Evolutionary conservation across 2,888 invertebrate genomes (phyloP).

Genomic region (Mycalesis mineus): DNA sequence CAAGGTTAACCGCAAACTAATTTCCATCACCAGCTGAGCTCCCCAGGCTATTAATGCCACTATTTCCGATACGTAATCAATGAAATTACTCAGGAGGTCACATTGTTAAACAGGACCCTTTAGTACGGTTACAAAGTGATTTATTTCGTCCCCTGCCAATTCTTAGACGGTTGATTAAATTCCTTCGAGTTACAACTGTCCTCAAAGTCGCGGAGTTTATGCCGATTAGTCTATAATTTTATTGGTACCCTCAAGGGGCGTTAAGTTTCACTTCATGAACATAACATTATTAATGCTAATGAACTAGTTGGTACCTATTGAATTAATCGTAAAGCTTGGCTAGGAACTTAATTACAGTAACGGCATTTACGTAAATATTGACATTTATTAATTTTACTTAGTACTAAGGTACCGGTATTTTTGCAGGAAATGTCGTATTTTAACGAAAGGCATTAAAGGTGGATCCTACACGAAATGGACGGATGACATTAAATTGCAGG

Average conservation of each 20-base stretch:
- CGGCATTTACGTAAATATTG: too few species aligned
- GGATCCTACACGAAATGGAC: too few species aligned
- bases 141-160: conserved; percentile 56
- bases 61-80: conserved; percentile 21
- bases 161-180: conserved; percentile 69
- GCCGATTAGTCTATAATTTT: conserved; percentile 64
- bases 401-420: too few species aligned
- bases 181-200: conserved; percentile 50
- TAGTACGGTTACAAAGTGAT: conserved; percentile 40
- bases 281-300: neutral
- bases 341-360: too few species aligned
- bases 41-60: neutral
- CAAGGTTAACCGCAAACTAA: too few species aligned
- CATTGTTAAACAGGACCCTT: conserved; percentile 24
- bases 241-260: conserved; percentile 32
- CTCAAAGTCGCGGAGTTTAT: conserved; percentile 60
- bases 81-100: conserved; percentile 31
- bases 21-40: too few species aligned
- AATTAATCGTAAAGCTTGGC: too few species aligned
- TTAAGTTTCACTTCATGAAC: conserved; percentile 5
- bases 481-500: too few species aligned
- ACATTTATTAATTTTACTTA: too few species aligned
- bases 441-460: too few species aligned
- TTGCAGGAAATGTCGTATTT: too few species aligned
- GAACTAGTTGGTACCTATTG: too few species aligned